Percentiles rank a stretch among this genome's conserved stretches.
phyloP scores from a whole-genome alignment of 2,113 vertebrate genomes.

The Gopherus flavomarginatus region DNA sequence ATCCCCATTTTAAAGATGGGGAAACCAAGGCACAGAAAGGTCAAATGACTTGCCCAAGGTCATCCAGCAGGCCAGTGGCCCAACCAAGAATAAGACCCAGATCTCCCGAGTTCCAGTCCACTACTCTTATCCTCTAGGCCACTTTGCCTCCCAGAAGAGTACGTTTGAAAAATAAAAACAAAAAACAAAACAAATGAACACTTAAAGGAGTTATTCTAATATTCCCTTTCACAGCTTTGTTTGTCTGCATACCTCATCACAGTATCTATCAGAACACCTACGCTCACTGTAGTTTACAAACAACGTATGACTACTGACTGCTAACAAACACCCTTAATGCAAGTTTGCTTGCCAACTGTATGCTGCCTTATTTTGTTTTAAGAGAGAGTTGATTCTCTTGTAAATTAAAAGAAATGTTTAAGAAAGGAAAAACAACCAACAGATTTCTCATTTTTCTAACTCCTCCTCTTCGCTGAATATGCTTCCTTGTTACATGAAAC shows the following conservation, averaged over 20 bases:
- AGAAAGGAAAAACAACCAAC: not conserved
- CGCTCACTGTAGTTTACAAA: not conserved
- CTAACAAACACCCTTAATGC: not conserved
- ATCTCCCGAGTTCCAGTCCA: not conserved
- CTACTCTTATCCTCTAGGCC: not conserved
- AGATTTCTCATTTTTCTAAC: not conserved
- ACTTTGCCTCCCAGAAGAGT: not conserved
- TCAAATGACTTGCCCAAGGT: not conserved
- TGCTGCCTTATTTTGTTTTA: not conserved
- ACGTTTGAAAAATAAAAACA: not conserved
- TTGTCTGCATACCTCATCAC: not conserved
- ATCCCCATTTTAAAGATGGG: not conserved
- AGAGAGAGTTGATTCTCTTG: not conserved
- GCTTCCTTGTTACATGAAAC: fast-evolving
- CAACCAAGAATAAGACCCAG: not conserved
- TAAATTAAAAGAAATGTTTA: not conserved
- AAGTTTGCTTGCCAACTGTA: not conserved
- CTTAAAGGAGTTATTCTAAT: not conserved
- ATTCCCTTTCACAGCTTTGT: not conserved
- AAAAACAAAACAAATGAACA: not conserved
- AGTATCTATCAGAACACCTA: not conserved
- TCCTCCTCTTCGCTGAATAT: not conserved
- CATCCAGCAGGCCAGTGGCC: not conserved
- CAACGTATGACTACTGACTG: not conserved
- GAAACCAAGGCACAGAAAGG: not conserved